Evolutionary conservation across 2,113 vertebrate genomes (phyloP).

Genomic region (Cryptomyrus ogoouensis): DNA sequence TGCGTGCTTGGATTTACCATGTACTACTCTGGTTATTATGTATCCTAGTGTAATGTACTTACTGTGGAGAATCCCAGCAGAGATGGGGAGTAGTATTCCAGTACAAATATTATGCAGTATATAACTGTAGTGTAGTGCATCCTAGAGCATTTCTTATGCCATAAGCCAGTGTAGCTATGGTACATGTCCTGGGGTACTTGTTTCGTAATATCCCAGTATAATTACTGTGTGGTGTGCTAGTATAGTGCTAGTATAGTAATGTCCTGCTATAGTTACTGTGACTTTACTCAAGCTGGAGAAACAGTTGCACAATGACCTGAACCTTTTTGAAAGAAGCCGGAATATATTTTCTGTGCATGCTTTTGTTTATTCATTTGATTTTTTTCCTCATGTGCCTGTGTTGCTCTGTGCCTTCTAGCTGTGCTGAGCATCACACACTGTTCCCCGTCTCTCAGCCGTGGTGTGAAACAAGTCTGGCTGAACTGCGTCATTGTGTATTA

Average conservation of each 20-base stretch:
- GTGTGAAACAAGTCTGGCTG: not conserved
- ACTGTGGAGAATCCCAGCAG: not conserved
- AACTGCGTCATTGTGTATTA: not conserved
- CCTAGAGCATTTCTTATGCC: not conserved
- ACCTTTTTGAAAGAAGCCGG: not conserved
- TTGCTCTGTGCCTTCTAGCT: not conserved
- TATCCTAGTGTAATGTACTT: not conserved
- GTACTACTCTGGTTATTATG: not conserved
- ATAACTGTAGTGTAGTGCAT: not conserved
- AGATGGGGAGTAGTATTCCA: not conserved
- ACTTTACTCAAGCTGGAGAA: not conserved
- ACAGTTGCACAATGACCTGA: not conserved
- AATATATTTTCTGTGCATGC: not conserved
- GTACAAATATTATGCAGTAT: not conserved
- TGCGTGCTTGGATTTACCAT: not conserved
- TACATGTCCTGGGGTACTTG: not conserved
- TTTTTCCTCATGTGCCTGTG: not conserved
- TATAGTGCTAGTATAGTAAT: not conserved
- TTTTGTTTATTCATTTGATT: not conserved
- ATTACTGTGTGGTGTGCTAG: not conserved
- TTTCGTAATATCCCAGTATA: not conserved
- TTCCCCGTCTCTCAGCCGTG: not conserved
- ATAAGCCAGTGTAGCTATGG: not conserved
- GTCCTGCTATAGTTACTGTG: not conserved
- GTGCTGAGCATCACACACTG: not conserved